Conservation (phyloP, 2,113 vertebrate genomes). For the Cottus gobio region DNA sequence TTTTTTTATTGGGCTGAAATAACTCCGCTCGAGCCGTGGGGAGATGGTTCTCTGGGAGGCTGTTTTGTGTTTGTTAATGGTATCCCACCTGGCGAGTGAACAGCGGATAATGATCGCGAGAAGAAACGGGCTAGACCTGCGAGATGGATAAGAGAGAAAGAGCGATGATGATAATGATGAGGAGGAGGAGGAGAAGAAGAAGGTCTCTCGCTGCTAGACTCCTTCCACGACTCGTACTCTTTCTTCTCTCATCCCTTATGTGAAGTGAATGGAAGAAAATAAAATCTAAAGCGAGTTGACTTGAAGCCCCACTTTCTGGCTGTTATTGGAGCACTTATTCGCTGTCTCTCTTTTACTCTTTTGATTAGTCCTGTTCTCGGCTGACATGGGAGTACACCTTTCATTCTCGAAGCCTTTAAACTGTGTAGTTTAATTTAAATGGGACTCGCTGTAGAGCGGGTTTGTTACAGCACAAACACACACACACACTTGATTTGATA, state of each 20-base stretch:
- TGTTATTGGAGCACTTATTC: slow-evolving; percentile 12
- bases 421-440: slow-evolving; percentile 3
- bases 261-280: slow-evolving; percentile 12
- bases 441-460: background rate
- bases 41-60: slow-evolving; percentile 48
- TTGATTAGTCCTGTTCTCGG: slow-evolving; percentile 12
- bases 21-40: slow-evolving; percentile 45
- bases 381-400: background rate
- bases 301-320: background rate
- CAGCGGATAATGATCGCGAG: slow-evolving; percentile 60
- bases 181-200: background rate
- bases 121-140: slow-evolving; percentile 31
- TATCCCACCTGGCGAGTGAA: slow-evolving; percentile 61
- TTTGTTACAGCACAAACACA: background rate
- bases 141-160: slow-evolving; percentile 33
- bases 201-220: slow-evolving; percentile 26
- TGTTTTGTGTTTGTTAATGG: slow-evolving; percentile 65
- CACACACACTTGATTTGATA: slow-evolving; percentile 2
- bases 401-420: background rate
- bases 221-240: slow-evolving; percentile 8
- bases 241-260: slow-evolving; percentile 12
- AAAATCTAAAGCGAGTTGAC: slow-evolving; percentile 33
- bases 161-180: slow-evolving; percentile 39
- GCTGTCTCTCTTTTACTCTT: slow-evolving; percentile 18
- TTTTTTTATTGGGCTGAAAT: slow-evolving; percentile 63